Conservation (phyloP, 1,140 invertebrate genomes). For the Octopus sinensis region DNA sequence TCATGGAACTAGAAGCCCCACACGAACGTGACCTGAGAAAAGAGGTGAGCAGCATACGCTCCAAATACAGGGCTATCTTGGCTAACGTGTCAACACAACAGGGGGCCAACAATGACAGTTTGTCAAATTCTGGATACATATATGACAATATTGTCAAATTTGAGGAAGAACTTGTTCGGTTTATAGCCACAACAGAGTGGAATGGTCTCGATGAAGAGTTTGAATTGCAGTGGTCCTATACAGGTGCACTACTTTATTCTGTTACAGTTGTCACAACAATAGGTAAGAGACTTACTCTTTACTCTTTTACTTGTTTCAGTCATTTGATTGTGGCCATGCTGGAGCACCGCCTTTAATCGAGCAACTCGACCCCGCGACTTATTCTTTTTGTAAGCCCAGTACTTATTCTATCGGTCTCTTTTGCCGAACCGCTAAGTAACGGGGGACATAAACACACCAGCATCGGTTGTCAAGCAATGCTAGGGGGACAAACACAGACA, state of each 20-base stretch:
- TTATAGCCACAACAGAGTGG: conserved; percentile 46
- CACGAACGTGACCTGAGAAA: conserved; percentile 18
- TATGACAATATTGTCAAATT: conserved; percentile 25
- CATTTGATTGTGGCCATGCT: too few relatives aligned
- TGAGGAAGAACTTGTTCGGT: conserved; percentile 72
- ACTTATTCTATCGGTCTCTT: too few relatives aligned
- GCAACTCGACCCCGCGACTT: too few relatives aligned
- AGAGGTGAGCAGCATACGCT: conserved; percentile 4
- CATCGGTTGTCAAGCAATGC: too few relatives aligned
- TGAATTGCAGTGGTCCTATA: conserved; percentile 70
- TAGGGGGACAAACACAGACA: too few relatives aligned
- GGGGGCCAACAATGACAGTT: not conserved
- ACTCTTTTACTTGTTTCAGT: too few relatives aligned
- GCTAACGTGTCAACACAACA: not conserved
- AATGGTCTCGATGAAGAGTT: conserved; percentile 67
- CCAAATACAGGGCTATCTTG: not conserved
- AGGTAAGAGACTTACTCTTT: conserved; percentile 61
- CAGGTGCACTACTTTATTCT: conserved; percentile 75
- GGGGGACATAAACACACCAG: too few relatives aligned
- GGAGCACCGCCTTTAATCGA: too few relatives aligned
- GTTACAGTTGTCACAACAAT: conserved; percentile 83
- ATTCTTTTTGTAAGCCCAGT: too few relatives aligned
- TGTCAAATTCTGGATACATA: not conserved
- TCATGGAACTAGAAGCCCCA: conserved; percentile 24
- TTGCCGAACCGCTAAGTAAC: too few relatives aligned